phyloP scores from a whole-genome alignment of 2,888 invertebrate species.

The Hyposoter didymator region DNA sequence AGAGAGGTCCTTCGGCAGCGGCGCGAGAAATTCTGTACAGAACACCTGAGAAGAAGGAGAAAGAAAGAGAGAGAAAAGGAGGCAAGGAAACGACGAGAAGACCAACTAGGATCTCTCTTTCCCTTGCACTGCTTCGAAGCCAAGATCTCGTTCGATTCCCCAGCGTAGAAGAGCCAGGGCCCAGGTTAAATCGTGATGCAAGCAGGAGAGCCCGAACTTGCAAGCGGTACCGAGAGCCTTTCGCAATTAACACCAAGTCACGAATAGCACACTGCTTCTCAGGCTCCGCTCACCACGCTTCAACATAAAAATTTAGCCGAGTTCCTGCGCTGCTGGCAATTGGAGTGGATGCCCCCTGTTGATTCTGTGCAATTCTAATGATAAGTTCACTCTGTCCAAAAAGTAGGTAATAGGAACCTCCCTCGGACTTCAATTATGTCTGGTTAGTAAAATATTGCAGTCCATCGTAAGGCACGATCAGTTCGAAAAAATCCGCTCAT shows the following conservation, averaged over 20 bases:
- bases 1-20: slow-evolving; percentile 6
- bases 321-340: slow-evolving; percentile 10
- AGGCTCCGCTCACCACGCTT: slow-evolving; percentile 33
- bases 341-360: slow-evolving; percentile 6
- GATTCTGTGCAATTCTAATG: not conserved
- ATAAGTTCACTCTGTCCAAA: not conserved
- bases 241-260: slow-evolving; percentile 70
- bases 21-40: slow-evolving; percentile 52
- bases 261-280: slow-evolving; percentile 59
- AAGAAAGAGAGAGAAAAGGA: slow-evolving; percentile 12
- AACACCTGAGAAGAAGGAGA: slow-evolving; percentile 11
- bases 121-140: slow-evolving; percentile 4
- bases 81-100: slow-evolving; percentile 34
- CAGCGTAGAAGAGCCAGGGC: slow-evolving; percentile 14
- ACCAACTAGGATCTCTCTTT: slow-evolving; percentile 3
- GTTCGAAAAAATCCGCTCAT: not conserved
- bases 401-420: not conserved
- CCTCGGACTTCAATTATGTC: not conserved
- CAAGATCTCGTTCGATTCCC: slow-evolving; percentile 61
- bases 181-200: slow-evolving; percentile 52
- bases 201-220: slow-evolving; percentile 36
- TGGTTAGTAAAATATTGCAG: not conserved
- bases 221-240: slow-evolving; percentile 53
- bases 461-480: not conserved
- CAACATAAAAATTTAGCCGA: slow-evolving; percentile 45